These are phyloP conservation scores for Acanthornis magna DNA, from an alignment of 2,797 vertebrate species.

Conservation along the genomic window DNA sequence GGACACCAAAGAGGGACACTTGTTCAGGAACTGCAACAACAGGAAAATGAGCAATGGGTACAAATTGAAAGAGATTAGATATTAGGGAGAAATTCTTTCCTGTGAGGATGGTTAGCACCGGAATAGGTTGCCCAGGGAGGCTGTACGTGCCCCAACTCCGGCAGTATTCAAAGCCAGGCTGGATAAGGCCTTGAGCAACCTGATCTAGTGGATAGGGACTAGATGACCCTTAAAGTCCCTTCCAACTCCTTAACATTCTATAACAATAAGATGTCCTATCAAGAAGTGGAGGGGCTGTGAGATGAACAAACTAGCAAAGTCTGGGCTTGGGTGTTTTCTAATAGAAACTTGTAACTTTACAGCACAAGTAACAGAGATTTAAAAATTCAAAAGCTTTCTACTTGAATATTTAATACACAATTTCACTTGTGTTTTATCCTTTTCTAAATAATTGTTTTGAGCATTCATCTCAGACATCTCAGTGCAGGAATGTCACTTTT, in stretches of 20 bases:
- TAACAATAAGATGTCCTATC: not conserved
- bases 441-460: not conserved
- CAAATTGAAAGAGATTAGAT: not conserved
- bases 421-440: not conserved
- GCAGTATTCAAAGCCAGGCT: not conserved
- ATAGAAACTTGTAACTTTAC: not conserved
- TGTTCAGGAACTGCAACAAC: not conserved
- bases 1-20: not conserved
- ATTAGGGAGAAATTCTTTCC: not conserved
- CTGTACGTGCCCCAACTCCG: fast-evolving
- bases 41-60: not conserved
- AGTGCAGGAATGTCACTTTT: not conserved
- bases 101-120: not conserved
- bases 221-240: not conserved
- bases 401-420: not conserved
- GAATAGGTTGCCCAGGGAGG: not conserved
- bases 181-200: not conserved
- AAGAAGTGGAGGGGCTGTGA: not conserved
- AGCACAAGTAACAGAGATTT: not conserved
- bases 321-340: not conserved
- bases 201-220: not conserved
- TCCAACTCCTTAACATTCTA: not conserved
- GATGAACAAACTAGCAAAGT: not conserved
- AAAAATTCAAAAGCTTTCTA: not conserved
- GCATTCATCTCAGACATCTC: not conserved